These are phyloP conservation scores for Nicator chloris DNA, from an alignment of 2,113 vertebrate species.

Conservation along the genomic window DNA sequence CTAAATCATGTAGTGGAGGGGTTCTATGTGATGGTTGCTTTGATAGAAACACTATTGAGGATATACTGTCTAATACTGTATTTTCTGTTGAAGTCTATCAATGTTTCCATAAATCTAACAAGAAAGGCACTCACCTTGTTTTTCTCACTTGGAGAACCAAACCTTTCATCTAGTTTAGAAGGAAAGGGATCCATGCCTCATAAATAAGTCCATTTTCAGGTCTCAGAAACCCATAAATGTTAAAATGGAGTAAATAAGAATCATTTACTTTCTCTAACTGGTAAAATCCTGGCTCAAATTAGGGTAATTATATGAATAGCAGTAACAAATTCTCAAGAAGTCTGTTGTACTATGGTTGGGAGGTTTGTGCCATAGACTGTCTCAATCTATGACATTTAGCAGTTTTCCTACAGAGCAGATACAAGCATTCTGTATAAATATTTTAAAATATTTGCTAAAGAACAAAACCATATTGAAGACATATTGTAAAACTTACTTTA, in stretches of 20 bases:
- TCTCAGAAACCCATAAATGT: background rate
- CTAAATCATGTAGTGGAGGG: background rate
- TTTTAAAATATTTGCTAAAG: constrained; percentile 32
- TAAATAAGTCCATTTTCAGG: background rate
- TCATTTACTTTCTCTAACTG: background rate
- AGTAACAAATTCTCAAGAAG: background rate
- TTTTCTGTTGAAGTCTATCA: background rate
- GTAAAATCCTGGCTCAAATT: background rate
- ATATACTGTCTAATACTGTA: background rate
- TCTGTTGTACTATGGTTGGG: background rate
- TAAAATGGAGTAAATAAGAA: background rate
- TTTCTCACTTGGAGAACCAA: background rate
- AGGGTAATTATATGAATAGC: background rate
- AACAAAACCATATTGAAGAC: background rate
- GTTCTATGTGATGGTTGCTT: background rate
- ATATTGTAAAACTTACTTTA: constrained; percentile 20
- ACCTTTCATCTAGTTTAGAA: background rate
- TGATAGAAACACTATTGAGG: background rate
- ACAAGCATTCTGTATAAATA: constrained; percentile 16
- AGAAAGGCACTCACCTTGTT: background rate
- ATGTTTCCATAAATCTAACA: background rate
- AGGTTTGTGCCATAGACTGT: background rate
- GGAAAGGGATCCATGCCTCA: background rate
- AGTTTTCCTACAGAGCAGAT: background rate
- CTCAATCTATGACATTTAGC: background rate